Base-by-base conservation (phyloP, 2,797 vertebrate genomes). In the Philypnodon macrostomus region DNA sequence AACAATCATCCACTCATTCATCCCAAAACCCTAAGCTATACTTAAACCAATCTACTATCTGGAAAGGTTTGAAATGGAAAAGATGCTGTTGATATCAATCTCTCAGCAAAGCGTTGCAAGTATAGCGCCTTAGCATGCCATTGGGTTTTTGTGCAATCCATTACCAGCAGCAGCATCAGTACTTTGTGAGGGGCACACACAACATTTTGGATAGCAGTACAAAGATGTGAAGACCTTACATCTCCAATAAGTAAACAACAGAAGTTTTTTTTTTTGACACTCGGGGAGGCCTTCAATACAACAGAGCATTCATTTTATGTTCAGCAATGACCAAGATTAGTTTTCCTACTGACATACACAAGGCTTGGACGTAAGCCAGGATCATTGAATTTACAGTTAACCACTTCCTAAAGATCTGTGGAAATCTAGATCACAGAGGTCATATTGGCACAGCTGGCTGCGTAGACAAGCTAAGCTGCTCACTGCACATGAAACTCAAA, bases 31-130 rank as follows among this genome's bases (percentile, higher is more conserved):
- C 33, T 35, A 55, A 53, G 63, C 62, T 73, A 63, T 57, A 63
- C 44, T 67, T 54, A 47, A 63, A 53, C 70, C 58, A 64, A 67
- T 64, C 44, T 63, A 67, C 41, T 58, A 33, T 70, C 77, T 69
- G 53, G 29, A 51, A 76, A 50, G 37, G 44, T 64, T 75, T 45
- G 12, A 61, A 78, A 59, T 47, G 50, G 54, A 67, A 74, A 73
- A 41, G 27, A 77, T 47, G 73, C 58, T 34, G 47, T 58, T 71
- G 75, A 82, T 63, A 85, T 74, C 67, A 77, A 79, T 82, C 73
- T 79, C 59, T 75, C 57, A 63, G 76, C 73, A 77, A 80, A 87
- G 70, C 66, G 23, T 73, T 82, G 67, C 64, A 79, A 79, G 66
- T 75, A 77, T 48, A 81, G 67, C 55, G 44, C 73, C 63, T 72